Evolutionary conservation across 2,113 vertebrate genomes (phyloP).

Genomic region (Ranitomeya imitator): DNA sequence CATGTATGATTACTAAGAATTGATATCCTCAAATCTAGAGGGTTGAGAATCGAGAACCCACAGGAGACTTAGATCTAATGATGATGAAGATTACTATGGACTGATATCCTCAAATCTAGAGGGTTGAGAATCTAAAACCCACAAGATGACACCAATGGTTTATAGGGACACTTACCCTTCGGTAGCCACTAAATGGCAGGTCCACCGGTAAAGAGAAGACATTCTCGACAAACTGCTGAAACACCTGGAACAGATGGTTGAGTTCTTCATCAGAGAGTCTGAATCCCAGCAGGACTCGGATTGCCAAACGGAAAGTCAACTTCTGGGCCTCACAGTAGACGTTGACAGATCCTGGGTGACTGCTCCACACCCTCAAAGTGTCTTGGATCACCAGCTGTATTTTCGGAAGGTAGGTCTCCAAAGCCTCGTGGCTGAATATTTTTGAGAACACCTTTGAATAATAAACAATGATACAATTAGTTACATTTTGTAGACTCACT

Average conservation of each 20-base stretch:
- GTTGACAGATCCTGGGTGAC: conserved; percentile 87
- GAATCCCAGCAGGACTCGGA: conserved; percentile 93
- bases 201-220: conserved; percentile 95
- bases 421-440: conserved; percentile 94
- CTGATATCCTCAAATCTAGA: not conserved
- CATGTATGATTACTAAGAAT: not conserved
- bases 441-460: conserved; percentile 89
- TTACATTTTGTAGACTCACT: not conserved
- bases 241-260: conserved; percentile 84
- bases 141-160: not conserved
- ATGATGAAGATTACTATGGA: not conserved
- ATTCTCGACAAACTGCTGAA: conserved; percentile 96
- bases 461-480: not conserved
- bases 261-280: conserved; percentile 90
- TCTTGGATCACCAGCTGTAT: conserved; percentile 97
- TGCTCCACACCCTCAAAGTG: conserved; percentile 91
- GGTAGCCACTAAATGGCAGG: conserved; percentile 93
- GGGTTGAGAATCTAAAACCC: not conserved
- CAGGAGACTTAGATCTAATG: not conserved
- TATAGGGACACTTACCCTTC: conserved; percentile 78
- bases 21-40: not conserved
- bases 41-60: not conserved
- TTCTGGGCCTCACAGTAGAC: conserved; percentile 94
- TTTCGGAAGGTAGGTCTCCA: conserved; percentile 95
- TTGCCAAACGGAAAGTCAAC: conserved; percentile 94